Evolutionary conservation across 1,140 invertebrate genomes (phyloP).

Genomic region (Drosophila pandora): DNA sequence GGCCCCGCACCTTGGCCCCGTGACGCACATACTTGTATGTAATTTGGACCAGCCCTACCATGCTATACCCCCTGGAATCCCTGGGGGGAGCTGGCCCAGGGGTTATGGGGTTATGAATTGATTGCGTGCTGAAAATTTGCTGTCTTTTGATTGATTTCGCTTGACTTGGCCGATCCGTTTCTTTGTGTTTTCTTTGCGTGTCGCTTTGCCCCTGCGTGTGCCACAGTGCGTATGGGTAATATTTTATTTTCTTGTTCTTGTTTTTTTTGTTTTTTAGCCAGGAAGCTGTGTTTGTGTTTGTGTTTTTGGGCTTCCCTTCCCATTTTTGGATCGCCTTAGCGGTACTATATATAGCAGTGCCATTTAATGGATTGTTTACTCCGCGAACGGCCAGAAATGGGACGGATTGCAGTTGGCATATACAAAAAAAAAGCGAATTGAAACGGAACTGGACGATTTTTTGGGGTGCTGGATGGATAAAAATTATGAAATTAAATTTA

Average conservation of each 20-base stretch:
- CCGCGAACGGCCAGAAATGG: slow-evolving; percentile 6
- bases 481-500: neutral
- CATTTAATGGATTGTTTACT: slow-evolving; percentile 52
- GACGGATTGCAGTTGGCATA: slow-evolving; percentile 3
- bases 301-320: neutral
- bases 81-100: neutral
- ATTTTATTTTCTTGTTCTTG: neutral
- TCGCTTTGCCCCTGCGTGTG: neutral
- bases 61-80: neutral
- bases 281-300: slow-evolving; percentile 47
- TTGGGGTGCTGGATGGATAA: neutral
- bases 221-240: slow-evolving; percentile 49
- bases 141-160: slow-evolving; percentile 72
- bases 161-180: slow-evolving; percentile 39
- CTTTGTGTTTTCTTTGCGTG: slow-evolving; percentile 11
- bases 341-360: slow-evolving; percentile 50
- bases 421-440: neutral
- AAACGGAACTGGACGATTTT: neutral
- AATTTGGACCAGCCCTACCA: neutral
- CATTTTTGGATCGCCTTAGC: neutral
- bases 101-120: slow-evolving; percentile 46
- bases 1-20: slow-evolving; percentile 48
- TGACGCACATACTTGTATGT: slow-evolving; percentile 18
- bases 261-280: neutral
- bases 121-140: slow-evolving; percentile 70